A percentile compares a stretch with the other conserved stretches of the same genome.
Evolutionary conservation across 37 sponge, comb jelly and placozoan species (phyloP).

Genomic region (Oopsacas minuta): DNA sequence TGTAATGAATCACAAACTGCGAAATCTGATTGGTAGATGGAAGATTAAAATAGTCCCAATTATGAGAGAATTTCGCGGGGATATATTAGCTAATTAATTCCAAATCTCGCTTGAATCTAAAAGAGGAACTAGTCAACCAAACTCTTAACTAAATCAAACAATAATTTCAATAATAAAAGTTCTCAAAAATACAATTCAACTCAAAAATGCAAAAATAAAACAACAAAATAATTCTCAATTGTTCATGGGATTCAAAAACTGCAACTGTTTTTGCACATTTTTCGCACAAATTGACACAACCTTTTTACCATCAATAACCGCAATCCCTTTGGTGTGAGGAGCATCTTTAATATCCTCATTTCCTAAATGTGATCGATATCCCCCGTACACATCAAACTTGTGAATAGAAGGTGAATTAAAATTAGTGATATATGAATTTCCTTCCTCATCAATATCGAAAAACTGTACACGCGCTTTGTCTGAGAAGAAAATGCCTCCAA

Average conservation of each 20-base stretch:
- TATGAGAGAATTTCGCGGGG: not conserved
- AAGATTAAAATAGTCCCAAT: not conserved
- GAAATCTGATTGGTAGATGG: slow-evolving; percentile 1
- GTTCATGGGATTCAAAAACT: not conserved
- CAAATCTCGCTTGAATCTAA: not conserved
- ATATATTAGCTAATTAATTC: not conserved
- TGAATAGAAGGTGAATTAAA: not conserved
- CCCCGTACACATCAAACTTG: not conserved
- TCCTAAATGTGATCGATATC: not conserved
- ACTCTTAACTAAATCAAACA: no score
- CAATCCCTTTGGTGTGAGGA: not conserved
- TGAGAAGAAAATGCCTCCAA: not conserved
- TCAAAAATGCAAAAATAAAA: no score
- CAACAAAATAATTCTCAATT: not conserved
- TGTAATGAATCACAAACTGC: not conserved
- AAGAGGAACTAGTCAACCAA: not conserved
- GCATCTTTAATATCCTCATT: not conserved
- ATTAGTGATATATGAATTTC: not conserved
- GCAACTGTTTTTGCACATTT: not conserved
- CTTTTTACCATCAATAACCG: not conserved
- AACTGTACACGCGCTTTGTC: not conserved
- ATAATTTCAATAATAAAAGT: not conserved
- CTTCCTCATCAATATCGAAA: not conserved
- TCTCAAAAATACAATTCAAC: not conserved
- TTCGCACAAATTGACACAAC: not conserved